These are phyloP conservation scores for Parasteatoda lunata DNA, from an alignment of 2,888 invertebrate species.

Conservation along the genomic window DNA sequence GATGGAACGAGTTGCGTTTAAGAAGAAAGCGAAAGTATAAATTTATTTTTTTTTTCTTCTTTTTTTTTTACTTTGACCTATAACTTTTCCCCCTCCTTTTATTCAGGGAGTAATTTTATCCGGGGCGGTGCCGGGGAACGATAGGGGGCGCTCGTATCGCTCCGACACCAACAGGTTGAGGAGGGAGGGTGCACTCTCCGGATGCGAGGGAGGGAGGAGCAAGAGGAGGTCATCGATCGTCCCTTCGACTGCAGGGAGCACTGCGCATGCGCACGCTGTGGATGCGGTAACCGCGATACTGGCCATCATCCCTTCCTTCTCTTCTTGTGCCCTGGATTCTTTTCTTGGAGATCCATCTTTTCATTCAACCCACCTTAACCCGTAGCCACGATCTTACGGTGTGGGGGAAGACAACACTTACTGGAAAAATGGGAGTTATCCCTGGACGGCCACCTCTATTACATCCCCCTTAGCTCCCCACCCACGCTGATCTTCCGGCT, in stretches of 20 bases:
- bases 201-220: conserved; percentile 37
- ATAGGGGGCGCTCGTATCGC: not conserved
- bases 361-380: not conserved
- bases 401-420: too few species aligned
- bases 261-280: conserved; percentile 44
- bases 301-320: conserved; percentile 40
- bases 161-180: conserved; percentile 40
- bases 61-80: not conserved
- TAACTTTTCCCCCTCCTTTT: conserved; percentile 1
- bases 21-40: not conserved
- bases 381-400: too few species aligned
- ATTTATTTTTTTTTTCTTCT: not conserved
- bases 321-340: conserved; percentile 35
- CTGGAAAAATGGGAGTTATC: not conserved
- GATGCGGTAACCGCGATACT: conserved; percentile 66
- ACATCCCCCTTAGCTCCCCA: not conserved
- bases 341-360: not conserved
- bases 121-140: conserved; percentile 19
- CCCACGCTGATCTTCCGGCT: conserved; percentile 8
- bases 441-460: not conserved
- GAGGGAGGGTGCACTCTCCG: conserved; percentile 34
- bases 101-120: not conserved
- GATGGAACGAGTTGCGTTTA: not conserved
- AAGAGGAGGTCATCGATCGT: conserved; percentile 45
- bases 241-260: conserved; percentile 42